A percentile compares a stretch with the other conserved stretches of the same genome.
These are phyloP conservation scores for Leptura quadrifasciata DNA, from an alignment of 2,888 invertebrate genomes.

Conservation along the genomic window DNA sequence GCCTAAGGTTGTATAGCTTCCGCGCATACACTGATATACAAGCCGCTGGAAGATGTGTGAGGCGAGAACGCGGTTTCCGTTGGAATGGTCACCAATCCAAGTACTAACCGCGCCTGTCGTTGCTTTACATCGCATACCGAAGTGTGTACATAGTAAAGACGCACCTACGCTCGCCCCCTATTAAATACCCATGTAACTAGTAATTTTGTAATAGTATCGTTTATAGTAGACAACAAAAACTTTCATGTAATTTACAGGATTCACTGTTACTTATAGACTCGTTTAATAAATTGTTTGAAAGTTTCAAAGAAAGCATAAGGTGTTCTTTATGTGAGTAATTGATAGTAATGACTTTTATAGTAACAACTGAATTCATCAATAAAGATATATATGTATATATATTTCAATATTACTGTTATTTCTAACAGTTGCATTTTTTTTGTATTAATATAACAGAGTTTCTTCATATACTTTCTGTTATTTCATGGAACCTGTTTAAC, in stretches of 20 bases:
- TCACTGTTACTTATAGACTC: slow-evolving; percentile 4
- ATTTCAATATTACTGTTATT: background rate
- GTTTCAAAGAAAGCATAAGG: slow-evolving; percentile 3
- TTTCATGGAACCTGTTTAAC: background rate
- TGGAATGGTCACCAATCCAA: no score
- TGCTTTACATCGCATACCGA: no score
- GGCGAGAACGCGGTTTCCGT: no score
- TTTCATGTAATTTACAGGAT: background rate
- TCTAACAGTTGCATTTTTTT: background rate
- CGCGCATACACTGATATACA: no score
- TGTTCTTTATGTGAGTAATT: background rate
- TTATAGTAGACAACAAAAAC: background rate
- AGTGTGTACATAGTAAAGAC: no score
- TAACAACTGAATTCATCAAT: background rate
- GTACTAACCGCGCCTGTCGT: no score
- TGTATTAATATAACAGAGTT: background rate
- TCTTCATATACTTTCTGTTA: background rate
- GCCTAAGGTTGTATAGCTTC: no score
- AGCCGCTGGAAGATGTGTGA: no score
- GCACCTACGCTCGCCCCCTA: no score
- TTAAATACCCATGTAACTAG: no score
- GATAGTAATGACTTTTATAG: no score
- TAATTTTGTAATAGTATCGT: no score
- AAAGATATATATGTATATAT: slow-evolving; percentile 7
- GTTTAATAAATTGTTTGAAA: slow-evolving; percentile 3